Conservation (phyloP, 1,140 invertebrate genomes). For the Ridgeia piscesae region DNA sequence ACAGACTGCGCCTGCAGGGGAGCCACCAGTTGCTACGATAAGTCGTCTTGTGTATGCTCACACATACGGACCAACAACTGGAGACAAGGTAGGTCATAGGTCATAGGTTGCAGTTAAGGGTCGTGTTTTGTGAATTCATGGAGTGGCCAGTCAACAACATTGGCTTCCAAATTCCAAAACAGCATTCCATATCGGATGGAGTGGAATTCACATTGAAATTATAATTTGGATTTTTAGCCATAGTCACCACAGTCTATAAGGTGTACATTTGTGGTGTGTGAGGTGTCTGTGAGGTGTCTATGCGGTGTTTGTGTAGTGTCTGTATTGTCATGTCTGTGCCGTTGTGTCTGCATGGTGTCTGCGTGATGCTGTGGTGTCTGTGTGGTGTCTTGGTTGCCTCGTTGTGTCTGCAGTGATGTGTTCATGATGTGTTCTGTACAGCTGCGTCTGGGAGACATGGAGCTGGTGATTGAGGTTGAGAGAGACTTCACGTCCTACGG, state of each 20-base stretch:
- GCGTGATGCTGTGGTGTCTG: no score
- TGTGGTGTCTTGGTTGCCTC: no score
- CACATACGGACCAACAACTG: slow-evolving; percentile 53
- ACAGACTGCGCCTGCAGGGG: background rate
- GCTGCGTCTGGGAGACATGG: slow-evolving; percentile 54
- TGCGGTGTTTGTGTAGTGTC: no score
- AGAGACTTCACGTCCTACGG: slow-evolving; percentile 54
- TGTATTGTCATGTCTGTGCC: no score
- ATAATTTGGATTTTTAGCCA: no score
- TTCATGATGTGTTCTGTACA: slow-evolving; percentile 25
- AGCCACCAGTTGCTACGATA: slow-evolving; percentile 21
- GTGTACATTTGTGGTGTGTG: no score
- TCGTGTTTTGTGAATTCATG: background rate
- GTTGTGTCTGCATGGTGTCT: background rate
- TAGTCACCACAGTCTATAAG: no score
- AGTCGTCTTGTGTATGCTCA: slow-evolving; percentile 42
- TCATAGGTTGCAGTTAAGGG: background rate
- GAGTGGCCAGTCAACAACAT: background rate
- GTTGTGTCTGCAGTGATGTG: background rate
- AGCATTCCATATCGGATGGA: no score
- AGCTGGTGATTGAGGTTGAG: slow-evolving; percentile 54
- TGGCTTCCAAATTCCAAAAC: no score
- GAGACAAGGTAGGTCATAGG: slow-evolving; percentile 45
- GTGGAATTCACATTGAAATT: no score
- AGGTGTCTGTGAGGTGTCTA: no score